Percentiles rank a stretch among this genome's conserved stretches.
Conservation (phyloP, 2,113 vertebrate genomes). For the Erinaceus europaeus region DNA sequence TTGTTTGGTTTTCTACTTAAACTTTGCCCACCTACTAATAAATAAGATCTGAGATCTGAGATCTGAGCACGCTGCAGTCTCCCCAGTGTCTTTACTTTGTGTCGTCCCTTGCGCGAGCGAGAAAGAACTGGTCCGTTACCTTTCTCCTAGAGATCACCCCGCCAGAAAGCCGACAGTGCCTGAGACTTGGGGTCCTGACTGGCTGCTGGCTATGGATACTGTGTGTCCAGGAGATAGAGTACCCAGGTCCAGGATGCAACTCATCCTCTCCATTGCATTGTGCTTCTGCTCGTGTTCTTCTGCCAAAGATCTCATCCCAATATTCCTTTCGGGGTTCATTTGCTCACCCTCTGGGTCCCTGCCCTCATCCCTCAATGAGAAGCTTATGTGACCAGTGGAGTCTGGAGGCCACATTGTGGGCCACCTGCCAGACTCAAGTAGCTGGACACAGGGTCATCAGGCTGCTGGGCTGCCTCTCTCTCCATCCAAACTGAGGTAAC, state of each 20-base stretch:
- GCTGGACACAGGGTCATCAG: not conserved
- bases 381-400: not conserved
- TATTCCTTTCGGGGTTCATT: not conserved
- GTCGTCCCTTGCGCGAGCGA: too few relatives aligned
- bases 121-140: too few relatives aligned
- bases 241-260: not conserved
- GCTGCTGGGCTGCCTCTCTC: not conserved
- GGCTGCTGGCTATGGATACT: not conserved
- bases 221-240: not conserved
- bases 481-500: not conserved
- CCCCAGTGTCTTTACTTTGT: too few relatives aligned
- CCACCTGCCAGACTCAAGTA: not conserved
- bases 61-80: too few relatives aligned
- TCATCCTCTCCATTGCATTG: not conserved
- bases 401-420: not conserved
- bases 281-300: not conserved
- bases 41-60: too few relatives aligned
- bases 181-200: not conserved
- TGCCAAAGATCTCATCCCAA: rapidly evolving
- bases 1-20: too few relatives aligned
- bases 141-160: too few relatives aligned
- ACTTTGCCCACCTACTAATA: too few relatives aligned
- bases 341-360: not conserved
- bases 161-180: too few relatives aligned
- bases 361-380: not conserved